Conservation (phyloP, 2,113 vertebrate genomes). For the Lepisosteus osseus region DNA sequence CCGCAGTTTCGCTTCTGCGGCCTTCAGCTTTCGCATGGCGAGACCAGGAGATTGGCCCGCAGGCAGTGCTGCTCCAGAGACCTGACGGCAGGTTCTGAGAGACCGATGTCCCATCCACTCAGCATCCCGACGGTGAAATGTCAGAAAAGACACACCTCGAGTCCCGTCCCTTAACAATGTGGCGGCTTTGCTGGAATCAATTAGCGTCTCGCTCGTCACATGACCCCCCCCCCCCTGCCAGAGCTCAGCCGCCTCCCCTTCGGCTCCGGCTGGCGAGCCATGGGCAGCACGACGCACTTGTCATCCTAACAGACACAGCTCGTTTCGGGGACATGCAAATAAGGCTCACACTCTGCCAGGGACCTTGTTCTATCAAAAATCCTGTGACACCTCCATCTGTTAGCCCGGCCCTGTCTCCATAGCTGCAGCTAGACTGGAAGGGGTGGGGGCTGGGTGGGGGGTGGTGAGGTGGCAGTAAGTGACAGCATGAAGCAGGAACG, state of each 20-base stretch:
- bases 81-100: no score
- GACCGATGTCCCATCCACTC: no score
- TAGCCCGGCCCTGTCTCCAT: neutral
- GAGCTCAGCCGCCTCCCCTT: neutral
- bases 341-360: neutral
- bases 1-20: no score
- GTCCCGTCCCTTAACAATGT: slow-evolving; percentile 7
- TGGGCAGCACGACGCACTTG: neutral
- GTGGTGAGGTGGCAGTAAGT: slow-evolving; percentile 16
- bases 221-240: slow-evolving; percentile 3
- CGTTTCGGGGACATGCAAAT: slow-evolving; percentile 23
- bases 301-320: slow-evolving; percentile 20
- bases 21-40: no score
- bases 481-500: no score
- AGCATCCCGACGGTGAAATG: no score
- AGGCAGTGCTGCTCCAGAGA: no score
- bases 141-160: no score
- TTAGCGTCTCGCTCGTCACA: neutral
- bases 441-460: neutral
- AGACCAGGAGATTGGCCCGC: no score
- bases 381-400: slow-evolving; percentile 29
- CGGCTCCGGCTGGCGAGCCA: neutral
- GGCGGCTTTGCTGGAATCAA: slow-evolving; percentile 6
- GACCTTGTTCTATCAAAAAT: slow-evolving; percentile 22
- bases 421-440: neutral